Evolutionary conservation across 2,113 vertebrate species (phyloP), one percentile per base, ranked within the genome.

Genomic region (Spea bombifrons): DNA sequence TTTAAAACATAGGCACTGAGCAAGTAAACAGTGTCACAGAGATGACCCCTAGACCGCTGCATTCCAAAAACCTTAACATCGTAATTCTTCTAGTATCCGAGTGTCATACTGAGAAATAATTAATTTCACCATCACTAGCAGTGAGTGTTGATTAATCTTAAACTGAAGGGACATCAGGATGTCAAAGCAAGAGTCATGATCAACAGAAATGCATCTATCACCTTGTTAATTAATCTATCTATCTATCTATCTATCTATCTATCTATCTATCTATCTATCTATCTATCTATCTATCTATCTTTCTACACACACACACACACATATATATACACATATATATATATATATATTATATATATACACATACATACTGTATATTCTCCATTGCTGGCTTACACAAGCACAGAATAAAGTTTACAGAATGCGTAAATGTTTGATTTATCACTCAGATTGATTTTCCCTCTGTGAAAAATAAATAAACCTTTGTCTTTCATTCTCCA

Each of bases 61-160:
- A 17, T 48, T 6, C 8, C 55, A 30, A 78, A 30, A 44, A 64
- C 46, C 69, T 49, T 5, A 55, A 48, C 50, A 47, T 15, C 77
- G 66, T 3, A 78, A 71, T 5, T 49, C 43, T 30, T 73, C 7
- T 66, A 48, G 57, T 66, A 55, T 73, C 69, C 12, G 3, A 59
- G 46, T 73, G 61, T 53, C 76, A 66, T 65, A 72, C 46, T 52
- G 48, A 47, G 76, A 78, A 65, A 50, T 16, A 59, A 65, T 17
- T 44, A 13, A 72, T 66, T n/a, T 72, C 48, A 30, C 63, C 43
- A 72, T 48, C 9, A 15, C 49, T 48, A 4, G 12, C 66, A 69
- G 13, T 49, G 15, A 59, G 55, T 59, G 66, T 49, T 64, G 61
- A 64, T 64, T 30, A 8, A 59, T 67, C 10, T 46, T 47, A 69